These are phyloP conservation scores for Megalops atlanticus DNA, from an alignment of 2,113 vertebrate genomes.

Conservation along the genomic window DNA sequence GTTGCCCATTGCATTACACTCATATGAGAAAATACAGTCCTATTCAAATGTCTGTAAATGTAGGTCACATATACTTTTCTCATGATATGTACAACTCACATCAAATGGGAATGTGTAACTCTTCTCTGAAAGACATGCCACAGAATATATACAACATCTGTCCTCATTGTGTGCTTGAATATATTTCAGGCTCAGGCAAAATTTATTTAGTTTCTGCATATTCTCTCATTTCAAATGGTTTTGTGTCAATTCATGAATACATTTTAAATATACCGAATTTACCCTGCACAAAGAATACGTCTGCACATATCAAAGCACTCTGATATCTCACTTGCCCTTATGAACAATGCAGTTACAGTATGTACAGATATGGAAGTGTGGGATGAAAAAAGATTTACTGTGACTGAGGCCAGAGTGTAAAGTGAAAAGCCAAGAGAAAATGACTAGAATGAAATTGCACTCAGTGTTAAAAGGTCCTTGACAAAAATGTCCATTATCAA, in stretches of 20 bases:
- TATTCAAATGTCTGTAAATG: not conserved
- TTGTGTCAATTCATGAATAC: not conserved
- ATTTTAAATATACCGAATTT: not conserved
- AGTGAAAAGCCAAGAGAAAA: not conserved
- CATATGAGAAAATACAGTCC: not conserved
- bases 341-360: not conserved
- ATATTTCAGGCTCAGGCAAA: not conserved
- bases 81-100: too few relatives aligned
- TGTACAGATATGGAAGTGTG: not conserved
- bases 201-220: not conserved
- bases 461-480: not conserved
- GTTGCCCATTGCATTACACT: not conserved
- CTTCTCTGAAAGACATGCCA: not conserved
- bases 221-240: not conserved
- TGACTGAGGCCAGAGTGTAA: not conserved
- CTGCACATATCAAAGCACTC: constrained; percentile 16
- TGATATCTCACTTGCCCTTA: not conserved
- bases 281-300: not conserved
- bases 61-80: not conserved
- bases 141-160: not conserved
- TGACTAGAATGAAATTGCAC: not conserved
- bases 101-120: not conserved
- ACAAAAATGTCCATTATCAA: not conserved
- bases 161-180: not conserved
- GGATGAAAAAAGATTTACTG: not conserved